Conservation (phyloP, 2,113 vertebrate species). For the Anarrhichthys ocellatus region DNA sequence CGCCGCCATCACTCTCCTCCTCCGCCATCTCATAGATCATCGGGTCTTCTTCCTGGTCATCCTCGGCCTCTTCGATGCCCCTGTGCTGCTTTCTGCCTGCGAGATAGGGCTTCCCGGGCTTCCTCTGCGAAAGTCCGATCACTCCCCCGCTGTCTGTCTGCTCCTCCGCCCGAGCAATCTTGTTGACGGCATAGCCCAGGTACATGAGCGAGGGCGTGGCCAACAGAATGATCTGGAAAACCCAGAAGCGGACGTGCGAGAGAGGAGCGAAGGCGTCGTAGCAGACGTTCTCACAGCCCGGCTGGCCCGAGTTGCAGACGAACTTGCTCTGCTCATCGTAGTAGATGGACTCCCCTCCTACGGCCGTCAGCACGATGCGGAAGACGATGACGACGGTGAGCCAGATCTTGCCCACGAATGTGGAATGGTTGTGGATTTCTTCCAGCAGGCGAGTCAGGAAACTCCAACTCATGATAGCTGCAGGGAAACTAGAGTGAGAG, state of each 20-base stretch:
- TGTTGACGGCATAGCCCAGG: slow-evolving; percentile 92
- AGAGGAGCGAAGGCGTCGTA: slow-evolving; percentile 94
- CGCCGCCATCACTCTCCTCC: slow-evolving; percentile 82
- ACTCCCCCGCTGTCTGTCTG: slow-evolving; percentile 60
- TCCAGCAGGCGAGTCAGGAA: slow-evolving; percentile 95
- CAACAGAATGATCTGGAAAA: slow-evolving; percentile 95
- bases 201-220: slow-evolving; percentile 93
- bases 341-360: slow-evolving; percentile 96
- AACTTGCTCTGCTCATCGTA: slow-evolving; percentile 98
- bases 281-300: slow-evolving; percentile 95
- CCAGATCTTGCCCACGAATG: slow-evolving; percentile 97
- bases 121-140: slow-evolving; percentile 60
- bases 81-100: slow-evolving; percentile 86
- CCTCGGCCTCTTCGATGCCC: slow-evolving; percentile 89
- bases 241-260: slow-evolving; percentile 95
- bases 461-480: slow-evolving; percentile 93
- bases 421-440: slow-evolving; percentile 98
- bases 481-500: slow-evolving; percentile 26
- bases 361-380: slow-evolving; percentile 93
- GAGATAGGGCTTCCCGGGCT: slow-evolving; percentile 79
- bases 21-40: slow-evolving; percentile 94
- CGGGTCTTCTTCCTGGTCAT: slow-evolving; percentile 91
- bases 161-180: slow-evolving; percentile 89
- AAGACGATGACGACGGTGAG: slow-evolving; percentile 92
- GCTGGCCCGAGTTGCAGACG: slow-evolving; percentile 93